Base-by-base conservation (phyloP, 2,888 invertebrate species). In the Xestoiulus laeticollis region DNA sequence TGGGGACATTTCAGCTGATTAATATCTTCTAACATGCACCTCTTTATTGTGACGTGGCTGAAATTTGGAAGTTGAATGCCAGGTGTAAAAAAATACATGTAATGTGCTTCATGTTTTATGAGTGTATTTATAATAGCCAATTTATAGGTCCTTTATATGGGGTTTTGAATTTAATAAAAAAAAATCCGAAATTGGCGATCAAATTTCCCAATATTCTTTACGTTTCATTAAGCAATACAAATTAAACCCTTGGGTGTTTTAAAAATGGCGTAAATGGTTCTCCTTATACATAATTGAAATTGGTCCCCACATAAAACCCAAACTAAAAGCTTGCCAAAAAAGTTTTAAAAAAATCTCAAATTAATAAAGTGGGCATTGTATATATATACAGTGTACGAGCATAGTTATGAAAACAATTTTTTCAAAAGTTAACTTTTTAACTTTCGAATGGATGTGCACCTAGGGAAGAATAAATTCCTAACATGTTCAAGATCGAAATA, bases 151-250 rank as follows among this genome's bases (percentile, higher is more conserved):
- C n/a, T n/a, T n/a, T n/a, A n/a, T n/a, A n/a, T n/a, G n/a, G n/a
- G n/a, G n/a, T n/a, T n/a, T n/a, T n/a, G n/a, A n/a, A n/a, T n/a
- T n/a, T n/a, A 26, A 68, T 22, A 10, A 68, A 68, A 68, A 68
- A 68, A 68, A 0, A 5, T 26, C 68, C 26, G 4, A 68, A 68
- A 68, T n/a, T 59, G n/a, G n/a, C n/a, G 2, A 59, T 4, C 22
- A n/a, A 59, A 59, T 68, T 68, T 6, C 68, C 68, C 68, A 22
- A 12, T 68, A 12, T 19, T 68, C 68, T 22, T 19, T 6, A 26
- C 68, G 68, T 68, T 68, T 68, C 68, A 68, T 68, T 68, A 68
- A 22, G 26, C 68, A 68, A 68, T 68, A 8, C 12, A 68, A 68
- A 68, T 68, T 22, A 68, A 68, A 26, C 68, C 26, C 68, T 4